Evolutionary conservation across 2,888 invertebrate genomes (phyloP).

Genomic region (Mycalesis mineus): DNA sequence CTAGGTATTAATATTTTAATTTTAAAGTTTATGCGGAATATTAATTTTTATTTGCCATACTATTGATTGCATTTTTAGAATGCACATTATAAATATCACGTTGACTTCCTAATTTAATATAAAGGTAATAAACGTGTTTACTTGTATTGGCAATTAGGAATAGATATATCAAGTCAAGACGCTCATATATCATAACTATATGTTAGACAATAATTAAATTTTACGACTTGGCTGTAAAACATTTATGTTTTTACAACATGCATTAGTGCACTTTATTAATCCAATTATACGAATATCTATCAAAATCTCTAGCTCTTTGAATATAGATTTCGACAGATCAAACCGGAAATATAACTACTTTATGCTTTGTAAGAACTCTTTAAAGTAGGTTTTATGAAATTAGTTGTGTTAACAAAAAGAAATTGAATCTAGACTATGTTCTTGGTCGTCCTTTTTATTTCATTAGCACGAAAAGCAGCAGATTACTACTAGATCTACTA

Average conservation of each 20-base stretch:
- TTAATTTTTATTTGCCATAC: background rate
- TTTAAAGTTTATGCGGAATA: background rate
- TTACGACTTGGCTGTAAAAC: slow-evolving; percentile 13
- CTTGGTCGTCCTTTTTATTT: too few species aligned
- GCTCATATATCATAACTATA: background rate
- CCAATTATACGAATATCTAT: slow-evolving; percentile 14
- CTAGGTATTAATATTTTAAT: background rate
- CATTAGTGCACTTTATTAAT: slow-evolving; percentile 12
- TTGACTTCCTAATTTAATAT: background rate
- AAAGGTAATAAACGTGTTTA: slow-evolving; percentile 1
- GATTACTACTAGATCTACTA: too few species aligned
- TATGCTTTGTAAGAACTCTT: background rate
- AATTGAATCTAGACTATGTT: too few species aligned
- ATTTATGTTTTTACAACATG: slow-evolving; percentile 19
- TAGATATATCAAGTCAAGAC: background rate
- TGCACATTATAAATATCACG: background rate
- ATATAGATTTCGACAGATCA: background rate
- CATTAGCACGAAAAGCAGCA: too few species aligned
- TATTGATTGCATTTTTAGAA: background rate
- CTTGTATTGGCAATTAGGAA: background rate
- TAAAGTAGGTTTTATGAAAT: background rate
- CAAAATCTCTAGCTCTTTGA: background rate
- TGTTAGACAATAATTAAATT: slow-evolving; percentile 1
- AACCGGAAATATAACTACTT: background rate
- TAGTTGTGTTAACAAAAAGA: too few species aligned